Percentiles rank a stretch among this genome's conserved stretches.
Evolutionary conservation across 2,797 vertebrate genomes (phyloP).

Genomic region (Knipowitschia caucasica): DNA sequence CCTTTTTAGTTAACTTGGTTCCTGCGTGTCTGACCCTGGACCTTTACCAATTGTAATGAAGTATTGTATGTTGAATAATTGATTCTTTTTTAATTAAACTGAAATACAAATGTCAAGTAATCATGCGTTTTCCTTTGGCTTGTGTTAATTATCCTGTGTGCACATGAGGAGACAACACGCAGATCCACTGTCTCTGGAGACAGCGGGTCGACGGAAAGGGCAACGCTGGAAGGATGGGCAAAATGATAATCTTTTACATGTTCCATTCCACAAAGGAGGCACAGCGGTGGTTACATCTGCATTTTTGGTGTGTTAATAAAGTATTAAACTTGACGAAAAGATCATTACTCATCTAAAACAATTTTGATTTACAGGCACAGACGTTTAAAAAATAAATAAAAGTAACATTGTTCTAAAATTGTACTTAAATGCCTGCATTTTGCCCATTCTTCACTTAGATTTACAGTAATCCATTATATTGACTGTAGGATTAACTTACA

Average conservation of each 20-base stretch:
- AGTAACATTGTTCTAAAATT: too few species aligned
- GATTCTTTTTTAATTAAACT: neutral
- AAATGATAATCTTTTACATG: conserved; percentile 69
- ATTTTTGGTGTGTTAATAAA: neutral
- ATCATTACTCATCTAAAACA: neutral
- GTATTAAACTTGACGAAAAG: neutral
- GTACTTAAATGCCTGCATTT: too few species aligned
- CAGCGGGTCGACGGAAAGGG: conserved; percentile 38
- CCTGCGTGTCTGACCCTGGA: neutral
- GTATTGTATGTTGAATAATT: neutral
- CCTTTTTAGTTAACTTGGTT: neutral
- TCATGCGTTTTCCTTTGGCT: neutral
- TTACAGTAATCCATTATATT: too few species aligned
- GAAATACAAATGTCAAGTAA: neutral
- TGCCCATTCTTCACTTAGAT: too few species aligned
- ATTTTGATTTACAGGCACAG: neutral
- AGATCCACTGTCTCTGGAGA: conserved; percentile 31
- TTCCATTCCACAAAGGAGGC: conserved; percentile 53
- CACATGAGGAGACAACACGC: neutral
- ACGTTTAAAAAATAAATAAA: too few species aligned
- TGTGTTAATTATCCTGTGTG: conserved; percentile 8
- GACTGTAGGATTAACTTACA: too few species aligned
- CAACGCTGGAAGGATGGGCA: conserved; percentile 56
- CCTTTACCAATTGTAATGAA: neutral
- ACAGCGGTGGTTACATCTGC: conserved; percentile 20